Conservation (phyloP, 2,797 vertebrate genomes). For the Leptoclinus maculatus region DNA sequence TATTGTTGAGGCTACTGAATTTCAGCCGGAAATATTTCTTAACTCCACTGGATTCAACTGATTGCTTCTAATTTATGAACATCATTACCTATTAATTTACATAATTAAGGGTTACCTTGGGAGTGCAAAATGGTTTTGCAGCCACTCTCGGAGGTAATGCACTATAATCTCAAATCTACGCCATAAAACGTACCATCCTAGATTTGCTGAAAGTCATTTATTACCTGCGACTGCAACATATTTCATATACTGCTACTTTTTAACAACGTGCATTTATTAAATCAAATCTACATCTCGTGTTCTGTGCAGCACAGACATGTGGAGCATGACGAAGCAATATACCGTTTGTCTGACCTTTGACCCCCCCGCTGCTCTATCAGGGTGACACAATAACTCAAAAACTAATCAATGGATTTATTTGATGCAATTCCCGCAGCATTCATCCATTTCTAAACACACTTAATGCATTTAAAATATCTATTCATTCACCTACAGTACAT, state of each 20-base stretch:
- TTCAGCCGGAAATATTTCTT: too few relatives aligned
- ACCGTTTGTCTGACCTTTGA: neutral
- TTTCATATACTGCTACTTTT: neutral
- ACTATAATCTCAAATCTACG: neutral
- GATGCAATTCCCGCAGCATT: neutral
- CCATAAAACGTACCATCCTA: neutral
- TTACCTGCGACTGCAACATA: neutral
- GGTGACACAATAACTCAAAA: neutral
- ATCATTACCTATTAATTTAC: neutral
- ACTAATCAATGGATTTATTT: constrained; percentile 20
- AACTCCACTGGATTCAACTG: neutral
- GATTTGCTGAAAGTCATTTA: neutral
- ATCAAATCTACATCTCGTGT: neutral
- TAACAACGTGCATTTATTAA: neutral
- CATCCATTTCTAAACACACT: constrained; percentile 25
- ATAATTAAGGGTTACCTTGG: neutral
- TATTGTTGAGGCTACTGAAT: too few relatives aligned
- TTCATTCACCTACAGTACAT: constrained; percentile 33
- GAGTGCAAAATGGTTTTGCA: neutral
- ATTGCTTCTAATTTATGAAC: neutral
- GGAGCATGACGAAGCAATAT: neutral
- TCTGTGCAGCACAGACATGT: neutral
- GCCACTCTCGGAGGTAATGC: neutral
- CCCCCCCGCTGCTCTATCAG: neutral
- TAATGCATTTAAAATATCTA: constrained; percentile 25